These are phyloP conservation scores for Suncus etruscus DNA, from an alignment of 2,113 vertebrate species.

Conservation along the genomic window DNA sequence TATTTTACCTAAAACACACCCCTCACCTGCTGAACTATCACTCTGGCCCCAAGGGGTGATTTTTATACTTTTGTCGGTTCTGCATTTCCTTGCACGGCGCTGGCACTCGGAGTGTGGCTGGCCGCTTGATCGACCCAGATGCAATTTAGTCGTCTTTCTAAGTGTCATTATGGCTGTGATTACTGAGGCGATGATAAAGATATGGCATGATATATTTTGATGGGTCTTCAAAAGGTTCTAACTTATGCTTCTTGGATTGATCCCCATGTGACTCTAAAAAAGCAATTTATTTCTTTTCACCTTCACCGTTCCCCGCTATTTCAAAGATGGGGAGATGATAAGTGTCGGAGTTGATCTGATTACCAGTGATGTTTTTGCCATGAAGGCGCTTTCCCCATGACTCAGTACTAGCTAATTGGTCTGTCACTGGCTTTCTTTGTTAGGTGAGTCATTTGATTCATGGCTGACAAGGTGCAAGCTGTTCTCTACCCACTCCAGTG, in stretches of 20 bases:
- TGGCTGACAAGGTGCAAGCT: constrained; percentile 20
- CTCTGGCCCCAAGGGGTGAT: not conserved
- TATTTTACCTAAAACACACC: no score
- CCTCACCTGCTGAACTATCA: no score
- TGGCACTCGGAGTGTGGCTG: not conserved
- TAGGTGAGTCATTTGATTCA: constrained; percentile 53
- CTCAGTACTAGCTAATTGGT: constrained; percentile 51
- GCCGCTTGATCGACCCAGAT: not conserved
- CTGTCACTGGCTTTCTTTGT: constrained; percentile 63
- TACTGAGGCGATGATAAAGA: constrained; percentile 26
- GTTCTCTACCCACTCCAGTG: not conserved
- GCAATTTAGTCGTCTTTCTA: constrained; percentile 38
- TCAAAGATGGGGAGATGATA: constrained; percentile 10
- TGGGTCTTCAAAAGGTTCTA: constrained; percentile 4
- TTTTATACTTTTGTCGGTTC: not conserved
- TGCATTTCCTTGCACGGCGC: not conserved
- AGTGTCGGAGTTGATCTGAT: constrained; percentile 6
- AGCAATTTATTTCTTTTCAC: constrained; percentile 18
- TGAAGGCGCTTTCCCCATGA: constrained; percentile 44
- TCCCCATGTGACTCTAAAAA: not conserved
- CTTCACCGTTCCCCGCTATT: not conserved
- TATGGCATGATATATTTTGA: not conserved
- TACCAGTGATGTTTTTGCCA: constrained; percentile 45
- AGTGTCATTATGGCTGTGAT: constrained; percentile 1
- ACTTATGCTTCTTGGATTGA: constrained; percentile 35